Evolutionary conservation across 2,113 vertebrate genomes (phyloP), one percentile per base, ranked within the genome.

Genomic region (Tragelaphus imberbis): DNA sequence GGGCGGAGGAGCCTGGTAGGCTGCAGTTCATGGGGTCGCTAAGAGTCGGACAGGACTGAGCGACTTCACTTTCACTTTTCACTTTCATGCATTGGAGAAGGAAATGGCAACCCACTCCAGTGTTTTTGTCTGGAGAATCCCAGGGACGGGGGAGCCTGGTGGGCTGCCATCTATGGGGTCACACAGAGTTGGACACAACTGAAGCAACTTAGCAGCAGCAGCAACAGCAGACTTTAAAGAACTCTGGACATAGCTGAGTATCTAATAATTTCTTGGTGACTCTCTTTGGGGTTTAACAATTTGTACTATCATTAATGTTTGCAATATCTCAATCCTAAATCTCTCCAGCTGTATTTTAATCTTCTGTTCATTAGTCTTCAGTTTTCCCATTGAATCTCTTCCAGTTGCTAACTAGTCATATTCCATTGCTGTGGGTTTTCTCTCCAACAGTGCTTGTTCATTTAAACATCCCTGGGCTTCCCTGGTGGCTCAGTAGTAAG

Each of bases 351-450:
- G 63, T 79, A 56, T 90, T 84, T 79, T 90, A 92, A 84, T 93
- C 30, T 91, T 93, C 82, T 89, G 21, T 77, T 61, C 14, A 15
- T 65, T 63, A 91, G 82, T 89, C 27, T 88, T 91, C 12, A 51
- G 33, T 91, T 75, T 95, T 95, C 40, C 68, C 51, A 58, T 3
- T 86, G 30, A 92, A 36, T 86, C 51, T 94, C 91, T 91, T 94
- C 49, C 79, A 89, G n/a, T 84, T 93, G 40, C 56, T 89, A 68
- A 95, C 36, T 87, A 61, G 71, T 96, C 71, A 87, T 93, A 96
- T 95, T 95, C 75, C 55, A 79, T 89, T 6, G 33, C 21, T 91
- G 15, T 88, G 47, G 7, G 19, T 75, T 94, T 88, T 68, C 55
- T 93, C 51, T 55, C 56, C 68, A 71, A 93, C 5, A 36, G 51